Percentiles rank a stretch among this genome's conserved stretches.
These are phyloP conservation scores for Mesocentrotus franciscanus DNA, from an alignment of 53 echinoderm and acorn worm genomes.

Conservation along the genomic window DNA sequence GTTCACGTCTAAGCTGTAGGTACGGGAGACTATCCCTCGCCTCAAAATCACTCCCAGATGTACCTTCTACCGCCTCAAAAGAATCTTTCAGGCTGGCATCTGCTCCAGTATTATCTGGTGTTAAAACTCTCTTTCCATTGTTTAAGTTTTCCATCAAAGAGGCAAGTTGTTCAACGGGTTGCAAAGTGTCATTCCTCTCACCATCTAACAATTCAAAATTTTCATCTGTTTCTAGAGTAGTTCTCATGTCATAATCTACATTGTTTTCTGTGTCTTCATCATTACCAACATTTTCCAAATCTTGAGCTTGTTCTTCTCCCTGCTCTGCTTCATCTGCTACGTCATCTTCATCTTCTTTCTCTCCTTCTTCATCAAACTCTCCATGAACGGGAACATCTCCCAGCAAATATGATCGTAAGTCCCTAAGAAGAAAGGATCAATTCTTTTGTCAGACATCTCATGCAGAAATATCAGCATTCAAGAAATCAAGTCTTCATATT, in stretches of 20 bases:
- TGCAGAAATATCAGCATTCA: too few relatives aligned
- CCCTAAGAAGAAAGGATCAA: constrained; percentile 57
- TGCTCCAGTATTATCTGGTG: background rate
- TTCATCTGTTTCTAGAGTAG: constrained; percentile 19
- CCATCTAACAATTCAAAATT: background rate
- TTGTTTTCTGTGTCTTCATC: constrained; percentile 1
- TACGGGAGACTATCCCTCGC: constrained; percentile 31
- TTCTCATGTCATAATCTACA: background rate
- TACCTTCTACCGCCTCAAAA: background rate
- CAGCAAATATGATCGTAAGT: constrained; percentile 93
- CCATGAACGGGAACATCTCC: constrained; percentile 83
- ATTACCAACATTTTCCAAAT: constrained; percentile 50
- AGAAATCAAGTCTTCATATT: too few relatives aligned
- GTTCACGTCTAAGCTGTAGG: constrained; percentile 47
- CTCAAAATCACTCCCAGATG: background rate
- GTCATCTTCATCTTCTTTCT: constrained; percentile 63
- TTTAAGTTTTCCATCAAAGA: constrained; percentile 56
- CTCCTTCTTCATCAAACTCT: constrained; percentile 70
- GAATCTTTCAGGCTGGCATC: constrained; percentile 5
- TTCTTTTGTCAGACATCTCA: too few relatives aligned
- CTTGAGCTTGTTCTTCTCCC: constrained; percentile 55
- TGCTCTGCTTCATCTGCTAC: constrained; percentile 59
- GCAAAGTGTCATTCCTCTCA: constrained; percentile 9
- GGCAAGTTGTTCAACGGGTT: constrained; percentile 50
- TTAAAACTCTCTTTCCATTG: background rate